These are phyloP conservation scores for Drosophila kanapiae DNA, from an alignment of 1,140 invertebrate species.

Conservation along the genomic window DNA sequence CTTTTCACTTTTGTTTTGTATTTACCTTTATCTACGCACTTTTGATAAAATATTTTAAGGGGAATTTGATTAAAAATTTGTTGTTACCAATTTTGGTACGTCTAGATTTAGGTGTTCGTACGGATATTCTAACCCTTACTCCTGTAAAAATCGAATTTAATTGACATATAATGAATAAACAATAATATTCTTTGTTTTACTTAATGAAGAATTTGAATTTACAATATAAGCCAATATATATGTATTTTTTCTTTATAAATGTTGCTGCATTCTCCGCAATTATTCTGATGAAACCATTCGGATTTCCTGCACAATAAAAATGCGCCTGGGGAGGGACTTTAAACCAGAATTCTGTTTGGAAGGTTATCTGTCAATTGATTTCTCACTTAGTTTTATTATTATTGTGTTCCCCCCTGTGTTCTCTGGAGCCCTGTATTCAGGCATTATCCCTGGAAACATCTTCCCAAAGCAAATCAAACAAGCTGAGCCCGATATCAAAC, in stretches of 20 bases:
- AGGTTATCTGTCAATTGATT: conserved; percentile 42
- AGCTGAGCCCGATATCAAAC: conserved; percentile 35
- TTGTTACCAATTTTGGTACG: too few relatives aligned
- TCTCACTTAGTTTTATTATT: conserved; percentile 34
- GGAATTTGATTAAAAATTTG: too few relatives aligned
- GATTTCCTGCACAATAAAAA: background rate
- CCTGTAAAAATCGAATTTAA: too few relatives aligned
- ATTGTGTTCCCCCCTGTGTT: conserved; percentile 5
- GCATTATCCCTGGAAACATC: conserved; percentile 9
- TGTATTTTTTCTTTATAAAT: background rate
- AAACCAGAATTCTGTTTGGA: conserved; percentile 11
- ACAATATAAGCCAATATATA: too few relatives aligned
- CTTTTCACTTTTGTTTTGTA: background rate
- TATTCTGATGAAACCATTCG: background rate
- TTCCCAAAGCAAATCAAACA: conserved; percentile 29
- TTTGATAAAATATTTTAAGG: background rate
- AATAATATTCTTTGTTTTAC: too few relatives aligned
- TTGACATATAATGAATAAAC: too few relatives aligned
- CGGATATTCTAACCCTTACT: too few relatives aligned
- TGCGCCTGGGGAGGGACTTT: background rate
- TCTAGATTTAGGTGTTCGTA: too few relatives aligned
- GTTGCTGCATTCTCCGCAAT: background rate
- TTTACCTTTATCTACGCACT: background rate
- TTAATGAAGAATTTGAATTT: too few relatives aligned
- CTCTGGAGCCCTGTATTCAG: conserved; percentile 6